Percentiles rank a stretch among this genome's conserved stretches.
Conservation (phyloP, 1,140 invertebrate genomes). For the Zaprionus gabonicus region DNA sequence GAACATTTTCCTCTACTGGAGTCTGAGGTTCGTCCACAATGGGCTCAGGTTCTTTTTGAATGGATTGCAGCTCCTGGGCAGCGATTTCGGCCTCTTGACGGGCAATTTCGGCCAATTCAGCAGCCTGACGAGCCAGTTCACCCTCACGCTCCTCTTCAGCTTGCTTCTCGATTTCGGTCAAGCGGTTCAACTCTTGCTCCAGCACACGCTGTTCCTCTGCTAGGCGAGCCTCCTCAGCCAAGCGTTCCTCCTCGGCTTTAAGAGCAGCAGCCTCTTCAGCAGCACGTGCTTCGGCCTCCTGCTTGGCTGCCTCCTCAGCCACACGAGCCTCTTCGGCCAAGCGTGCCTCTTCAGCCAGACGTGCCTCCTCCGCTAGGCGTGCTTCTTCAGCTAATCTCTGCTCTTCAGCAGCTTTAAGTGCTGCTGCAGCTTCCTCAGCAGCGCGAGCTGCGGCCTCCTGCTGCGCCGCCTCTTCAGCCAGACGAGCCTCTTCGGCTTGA, state of each 20-base stretch:
- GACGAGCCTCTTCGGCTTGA: slow-evolving; percentile 84
- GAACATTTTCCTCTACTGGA: slow-evolving; percentile 61
- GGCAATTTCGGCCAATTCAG: slow-evolving; percentile 86
- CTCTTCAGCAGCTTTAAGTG: slow-evolving; percentile 84
- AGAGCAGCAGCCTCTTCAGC: slow-evolving; percentile 86
- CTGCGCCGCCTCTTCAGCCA: slow-evolving; percentile 82
- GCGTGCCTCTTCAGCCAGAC: slow-evolving; percentile 85
- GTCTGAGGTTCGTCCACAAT: slow-evolving; percentile 74
- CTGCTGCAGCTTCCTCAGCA: slow-evolving; percentile 84
- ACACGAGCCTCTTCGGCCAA: slow-evolving; percentile 85
- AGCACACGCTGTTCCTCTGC: slow-evolving; percentile 87
- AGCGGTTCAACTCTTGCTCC: slow-evolving; percentile 85
- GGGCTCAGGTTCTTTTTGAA: slow-evolving; percentile 75
- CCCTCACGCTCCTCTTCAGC: slow-evolving; percentile 87
- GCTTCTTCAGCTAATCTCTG: slow-evolving; percentile 84
- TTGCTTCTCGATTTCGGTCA: slow-evolving; percentile 86
- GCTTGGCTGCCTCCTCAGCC: slow-evolving; percentile 74
- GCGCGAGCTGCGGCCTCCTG: slow-evolving; percentile 84
- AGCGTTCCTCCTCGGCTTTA: slow-evolving; percentile 85
- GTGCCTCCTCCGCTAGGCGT: slow-evolving; percentile 85
- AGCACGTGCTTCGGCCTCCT: slow-evolving; percentile 85
- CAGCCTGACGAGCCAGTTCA: slow-evolving; percentile 86
- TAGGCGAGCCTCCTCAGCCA: slow-evolving; percentile 85
- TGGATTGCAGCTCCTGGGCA: slow-evolving; percentile 84
- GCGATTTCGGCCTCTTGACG: slow-evolving; percentile 86